These are phyloP conservation scores for Myanophis thanlyinensis DNA, from an alignment of 2,113 vertebrate genomes.

Conservation along the genomic window DNA sequence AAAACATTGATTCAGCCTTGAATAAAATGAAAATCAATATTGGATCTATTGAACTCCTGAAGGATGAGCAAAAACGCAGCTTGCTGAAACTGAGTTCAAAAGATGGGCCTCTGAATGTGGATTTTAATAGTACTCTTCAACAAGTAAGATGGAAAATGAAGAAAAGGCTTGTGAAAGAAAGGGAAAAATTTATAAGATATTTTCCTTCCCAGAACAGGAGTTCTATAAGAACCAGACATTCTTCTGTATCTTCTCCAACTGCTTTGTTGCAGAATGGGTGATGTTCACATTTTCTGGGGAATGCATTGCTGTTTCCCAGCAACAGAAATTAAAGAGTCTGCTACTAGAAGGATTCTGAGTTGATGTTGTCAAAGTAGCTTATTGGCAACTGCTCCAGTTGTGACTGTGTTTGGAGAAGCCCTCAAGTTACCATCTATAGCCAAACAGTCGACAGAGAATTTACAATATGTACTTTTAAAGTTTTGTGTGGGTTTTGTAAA, in stretches of 20 bases:
- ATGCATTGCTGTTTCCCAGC: background rate
- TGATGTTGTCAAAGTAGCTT: background rate
- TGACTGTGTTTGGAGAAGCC: background rate
- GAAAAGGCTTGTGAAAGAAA: background rate
- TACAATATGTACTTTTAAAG: background rate
- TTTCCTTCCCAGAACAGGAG: background rate
- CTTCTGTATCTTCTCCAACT: background rate
- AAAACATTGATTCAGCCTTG: constrained; percentile 57
- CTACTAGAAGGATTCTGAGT: background rate
- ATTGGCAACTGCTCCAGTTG: background rate
- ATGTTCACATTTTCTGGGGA: background rate
- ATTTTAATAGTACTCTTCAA: constrained; percentile 43
- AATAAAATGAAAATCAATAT: constrained; percentile 57
- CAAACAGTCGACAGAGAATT: background rate
- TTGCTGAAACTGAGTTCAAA: constrained; percentile 47
- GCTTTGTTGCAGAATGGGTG: background rate
- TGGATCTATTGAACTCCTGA: constrained; percentile 59
- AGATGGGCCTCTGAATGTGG: background rate
- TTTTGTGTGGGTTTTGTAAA: background rate
- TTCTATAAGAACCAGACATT: background rate
- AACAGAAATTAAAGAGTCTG: background rate
- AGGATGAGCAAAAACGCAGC: constrained; percentile 19
- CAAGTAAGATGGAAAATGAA: constrained; percentile 38
- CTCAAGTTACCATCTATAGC: background rate
- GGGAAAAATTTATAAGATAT: background rate